A percentile compares a stretch with the other conserved stretches of the same genome.
These are phyloP conservation scores for Chlorops oryzae DNA, from an alignment of 1,140 invertebrate species.

Conservation along the genomic window DNA sequence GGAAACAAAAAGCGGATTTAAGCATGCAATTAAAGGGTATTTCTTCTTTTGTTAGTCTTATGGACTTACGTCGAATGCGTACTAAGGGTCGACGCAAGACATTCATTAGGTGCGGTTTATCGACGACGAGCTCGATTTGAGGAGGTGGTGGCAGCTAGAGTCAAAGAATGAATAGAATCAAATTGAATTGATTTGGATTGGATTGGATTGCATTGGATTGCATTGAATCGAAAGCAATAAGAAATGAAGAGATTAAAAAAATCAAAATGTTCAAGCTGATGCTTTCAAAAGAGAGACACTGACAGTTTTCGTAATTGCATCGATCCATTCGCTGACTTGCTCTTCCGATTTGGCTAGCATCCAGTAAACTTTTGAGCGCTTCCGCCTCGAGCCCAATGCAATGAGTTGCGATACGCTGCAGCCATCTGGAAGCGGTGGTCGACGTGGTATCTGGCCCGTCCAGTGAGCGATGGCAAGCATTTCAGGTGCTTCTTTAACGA, in stretches of 20 bases:
- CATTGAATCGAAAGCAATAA: slow-evolving; percentile 2
- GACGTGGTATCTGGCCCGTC: slow-evolving; percentile 63
- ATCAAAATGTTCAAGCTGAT: no score
- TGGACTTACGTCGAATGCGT: slow-evolving; percentile 53
- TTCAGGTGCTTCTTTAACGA: slow-evolving; percentile 69
- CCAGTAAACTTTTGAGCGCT: slow-evolving; percentile 56
- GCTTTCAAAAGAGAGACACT: no score
- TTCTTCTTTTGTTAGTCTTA: no score
- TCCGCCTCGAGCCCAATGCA: slow-evolving; percentile 60
- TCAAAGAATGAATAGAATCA: neutral
- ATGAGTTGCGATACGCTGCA: slow-evolving; percentile 62
- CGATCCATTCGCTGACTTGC: slow-evolving; percentile 66
- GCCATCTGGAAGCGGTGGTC: slow-evolving; percentile 60
- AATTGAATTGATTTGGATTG: neutral
- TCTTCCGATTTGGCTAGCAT: slow-evolving; percentile 59
- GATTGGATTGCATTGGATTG: neutral
- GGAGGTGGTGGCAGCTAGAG: slow-evolving; percentile 53
- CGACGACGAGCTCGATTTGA: slow-evolving; percentile 56
- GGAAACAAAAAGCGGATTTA: no score
- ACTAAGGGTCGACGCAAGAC: slow-evolving; percentile 56
- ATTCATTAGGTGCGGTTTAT: slow-evolving; percentile 56
- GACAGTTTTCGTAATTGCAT: slow-evolving; percentile 65
- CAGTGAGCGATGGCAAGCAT: slow-evolving; percentile 71
- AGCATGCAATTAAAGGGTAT: no score
- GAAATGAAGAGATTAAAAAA: neutral